Evolutionary conservation across 2,113 vertebrate species (phyloP).

Genomic region (Guaruba guarouba): DNA sequence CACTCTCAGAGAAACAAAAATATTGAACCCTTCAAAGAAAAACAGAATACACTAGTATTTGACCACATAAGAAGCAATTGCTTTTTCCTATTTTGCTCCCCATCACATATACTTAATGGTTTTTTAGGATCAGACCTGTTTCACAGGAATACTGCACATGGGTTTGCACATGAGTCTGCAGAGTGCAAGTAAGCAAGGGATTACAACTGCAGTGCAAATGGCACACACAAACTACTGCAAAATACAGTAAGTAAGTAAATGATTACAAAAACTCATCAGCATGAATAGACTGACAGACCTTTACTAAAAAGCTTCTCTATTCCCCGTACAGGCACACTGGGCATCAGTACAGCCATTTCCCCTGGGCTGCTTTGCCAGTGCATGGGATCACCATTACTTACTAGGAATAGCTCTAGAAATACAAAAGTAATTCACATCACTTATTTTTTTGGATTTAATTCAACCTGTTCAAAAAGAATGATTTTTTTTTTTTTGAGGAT

Average conservation of each 20-base stretch:
- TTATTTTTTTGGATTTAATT: conserved; percentile 39
- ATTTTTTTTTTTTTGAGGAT: not conserved
- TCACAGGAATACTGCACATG: not conserved
- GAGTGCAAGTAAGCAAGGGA: not conserved
- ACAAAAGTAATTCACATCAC: conserved; percentile 2
- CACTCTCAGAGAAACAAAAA: not conserved
- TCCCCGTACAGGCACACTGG: not conserved
- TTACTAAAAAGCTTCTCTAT: not conserved
- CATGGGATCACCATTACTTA: not conserved
- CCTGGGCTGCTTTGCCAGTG: not conserved
- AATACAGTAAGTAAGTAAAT: not conserved
- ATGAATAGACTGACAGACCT: not conserved
- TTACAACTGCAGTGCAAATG: not conserved
- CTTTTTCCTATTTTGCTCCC: not conserved
- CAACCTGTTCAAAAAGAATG: not conserved
- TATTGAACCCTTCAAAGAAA: not conserved
- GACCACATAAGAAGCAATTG: not conserved
- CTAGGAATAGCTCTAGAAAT: not conserved
- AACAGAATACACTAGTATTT: not conserved
- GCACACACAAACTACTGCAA: not conserved
- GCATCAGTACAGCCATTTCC: not conserved
- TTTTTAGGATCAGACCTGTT: not conserved
- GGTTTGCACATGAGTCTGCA: not conserved
- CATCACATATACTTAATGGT: not conserved
- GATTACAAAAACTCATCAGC: not conserved